A percentile compares a stretch with the other conserved stretches of the same genome.
phyloP scores from a whole-genome alignment of 2,113 vertebrate genomes.

The Eurypyga helias region DNA sequence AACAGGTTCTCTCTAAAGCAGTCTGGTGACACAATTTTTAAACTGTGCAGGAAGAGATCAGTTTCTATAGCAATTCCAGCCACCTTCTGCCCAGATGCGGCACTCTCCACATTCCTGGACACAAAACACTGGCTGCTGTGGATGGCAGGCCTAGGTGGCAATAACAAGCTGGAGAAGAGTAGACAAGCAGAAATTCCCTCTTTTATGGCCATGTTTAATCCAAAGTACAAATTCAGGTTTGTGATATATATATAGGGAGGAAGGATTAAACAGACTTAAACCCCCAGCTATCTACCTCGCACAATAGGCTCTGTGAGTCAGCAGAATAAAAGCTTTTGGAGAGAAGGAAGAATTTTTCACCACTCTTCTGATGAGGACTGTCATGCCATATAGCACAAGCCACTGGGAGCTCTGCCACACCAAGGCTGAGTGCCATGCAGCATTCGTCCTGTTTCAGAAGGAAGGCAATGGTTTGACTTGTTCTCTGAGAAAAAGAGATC shows the following conservation, averaged over 20 bases:
- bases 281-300: not conserved
- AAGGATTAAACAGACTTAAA: not conserved
- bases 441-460: not conserved
- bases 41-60: not conserved
- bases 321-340: slow-evolving; percentile 7
- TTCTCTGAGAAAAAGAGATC: not conserved
- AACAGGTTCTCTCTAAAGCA: not conserved
- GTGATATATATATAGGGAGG: not conserved
- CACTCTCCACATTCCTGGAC: not conserved
- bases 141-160: not conserved
- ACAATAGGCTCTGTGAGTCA: not conserved
- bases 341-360: not conserved
- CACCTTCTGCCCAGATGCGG: slow-evolving; percentile 12
- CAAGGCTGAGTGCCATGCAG: not conserved
- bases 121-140: not conserved
- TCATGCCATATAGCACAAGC: not conserved
- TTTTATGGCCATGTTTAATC: not conserved
- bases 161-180: not conserved
- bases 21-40: not conserved
- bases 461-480: not conserved
- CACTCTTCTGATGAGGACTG: not conserved
- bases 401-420: not conserved
- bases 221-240: not conserved
- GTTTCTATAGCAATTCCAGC: slow-evolving; percentile 70
- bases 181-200: not conserved